Evolutionary conservation across 2,113 vertebrate genomes (phyloP).

Genomic region (Daphoenositta chrysoptera): DNA sequence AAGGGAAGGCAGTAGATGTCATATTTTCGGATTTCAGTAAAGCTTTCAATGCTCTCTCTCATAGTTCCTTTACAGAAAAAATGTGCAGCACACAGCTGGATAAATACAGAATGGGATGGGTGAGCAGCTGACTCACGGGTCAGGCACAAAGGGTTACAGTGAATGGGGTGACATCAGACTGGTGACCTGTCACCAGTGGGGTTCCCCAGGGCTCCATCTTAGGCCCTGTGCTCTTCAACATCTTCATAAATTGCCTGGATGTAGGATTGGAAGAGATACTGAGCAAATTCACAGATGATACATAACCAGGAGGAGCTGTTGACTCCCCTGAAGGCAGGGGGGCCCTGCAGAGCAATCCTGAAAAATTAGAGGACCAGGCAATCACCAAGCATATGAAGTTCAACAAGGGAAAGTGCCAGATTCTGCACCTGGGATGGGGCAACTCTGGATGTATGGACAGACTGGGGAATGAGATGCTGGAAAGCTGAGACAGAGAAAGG

Average conservation of each 20-base stretch:
- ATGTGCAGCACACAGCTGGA: not conserved
- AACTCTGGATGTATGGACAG: not conserved
- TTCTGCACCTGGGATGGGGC: not conserved
- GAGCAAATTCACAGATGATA: not conserved
- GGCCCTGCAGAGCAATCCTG: not conserved
- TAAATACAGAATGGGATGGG: not conserved
- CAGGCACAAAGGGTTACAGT: not conserved
- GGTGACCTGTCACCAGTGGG: not conserved
- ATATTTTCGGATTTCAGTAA: not conserved
- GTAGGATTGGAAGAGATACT: not conserved
- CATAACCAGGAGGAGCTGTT: fast-evolving
- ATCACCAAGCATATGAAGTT: not conserved
- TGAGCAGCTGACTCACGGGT: not conserved
- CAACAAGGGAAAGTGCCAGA: not conserved
- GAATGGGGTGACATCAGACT: not conserved
- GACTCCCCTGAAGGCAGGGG: fast-evolving
- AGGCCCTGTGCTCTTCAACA: not conserved
- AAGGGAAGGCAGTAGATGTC: not conserved
- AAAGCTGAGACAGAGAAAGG: not conserved
- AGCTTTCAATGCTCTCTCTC: not conserved
- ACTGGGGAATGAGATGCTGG: not conserved
- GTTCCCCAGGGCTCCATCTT: not conserved
- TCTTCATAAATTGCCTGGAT: not conserved
- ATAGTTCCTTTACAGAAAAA: not conserved
- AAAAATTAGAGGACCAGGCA: not conserved